Conservation (phyloP, 1,140 invertebrate species). For the Ylistrum balloti region DNA sequence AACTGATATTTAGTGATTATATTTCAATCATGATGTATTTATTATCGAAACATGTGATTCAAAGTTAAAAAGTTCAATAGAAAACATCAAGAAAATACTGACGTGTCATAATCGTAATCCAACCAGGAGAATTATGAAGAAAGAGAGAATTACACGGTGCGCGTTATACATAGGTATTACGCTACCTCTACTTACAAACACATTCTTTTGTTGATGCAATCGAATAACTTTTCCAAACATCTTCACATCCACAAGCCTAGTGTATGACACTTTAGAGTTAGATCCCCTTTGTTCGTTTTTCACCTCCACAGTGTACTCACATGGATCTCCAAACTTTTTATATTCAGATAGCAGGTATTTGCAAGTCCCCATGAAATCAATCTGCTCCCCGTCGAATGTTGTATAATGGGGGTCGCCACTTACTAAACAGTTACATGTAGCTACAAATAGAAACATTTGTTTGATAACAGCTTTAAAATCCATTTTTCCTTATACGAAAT, state of each 20-base stretch:
- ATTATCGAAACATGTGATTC: too few relatives aligned
- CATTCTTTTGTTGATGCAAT: slow-evolving; percentile 90
- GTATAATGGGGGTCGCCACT: slow-evolving; percentile 96
- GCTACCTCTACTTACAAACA: slow-evolving; percentile 87
- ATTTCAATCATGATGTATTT: too few relatives aligned
- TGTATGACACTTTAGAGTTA: slow-evolving; percentile 61
- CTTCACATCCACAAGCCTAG: slow-evolving; percentile 84
- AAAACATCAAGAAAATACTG: too few relatives aligned
- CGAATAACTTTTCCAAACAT: slow-evolving; percentile 88
- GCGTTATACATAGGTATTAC: too few relatives aligned
- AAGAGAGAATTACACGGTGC: too few relatives aligned
- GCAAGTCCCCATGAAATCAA: slow-evolving; percentile 89
- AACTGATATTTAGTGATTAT: too few relatives aligned
- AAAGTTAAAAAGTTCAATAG: too few relatives aligned
- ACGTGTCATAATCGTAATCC: too few relatives aligned
- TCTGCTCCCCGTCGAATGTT: slow-evolving; percentile 95
- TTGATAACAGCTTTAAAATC: too few relatives aligned
- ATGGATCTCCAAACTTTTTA: slow-evolving; percentile 55
- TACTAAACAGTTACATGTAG: slow-evolving; percentile 92
- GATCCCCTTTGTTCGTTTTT: slow-evolving; percentile 86
- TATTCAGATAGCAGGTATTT: slow-evolving; percentile 78
- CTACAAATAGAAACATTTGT: too few relatives aligned
- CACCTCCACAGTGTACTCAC: slow-evolving; percentile 92
- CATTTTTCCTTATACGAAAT: too few relatives aligned
- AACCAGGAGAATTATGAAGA: too few relatives aligned